phyloP scores from a whole-genome alignment of 2,888 invertebrate species.

The Odontomyia ornata region DNA sequence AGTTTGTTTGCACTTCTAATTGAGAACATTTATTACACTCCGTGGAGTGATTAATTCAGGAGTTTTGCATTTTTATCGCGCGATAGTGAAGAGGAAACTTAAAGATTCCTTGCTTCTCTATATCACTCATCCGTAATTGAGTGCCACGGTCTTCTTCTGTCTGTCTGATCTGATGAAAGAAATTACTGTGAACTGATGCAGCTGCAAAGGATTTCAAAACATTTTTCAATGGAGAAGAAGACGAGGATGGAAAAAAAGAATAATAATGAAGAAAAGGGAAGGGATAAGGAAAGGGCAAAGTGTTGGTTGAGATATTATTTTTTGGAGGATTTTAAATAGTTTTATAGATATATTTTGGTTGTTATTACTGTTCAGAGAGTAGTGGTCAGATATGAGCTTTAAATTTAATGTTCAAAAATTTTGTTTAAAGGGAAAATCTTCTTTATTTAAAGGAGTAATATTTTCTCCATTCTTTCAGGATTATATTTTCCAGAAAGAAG shows the following conservation, averaged over 20 bases:
- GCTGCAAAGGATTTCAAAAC: constrained; percentile 30
- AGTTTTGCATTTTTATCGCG: constrained; percentile 36
- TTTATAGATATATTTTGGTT: neutral
- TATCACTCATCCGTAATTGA: neutral
- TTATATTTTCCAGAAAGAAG: no score
- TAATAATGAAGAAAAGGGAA: neutral
- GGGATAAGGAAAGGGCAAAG: neutral
- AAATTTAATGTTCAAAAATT: no score
- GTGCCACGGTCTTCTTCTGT: neutral
- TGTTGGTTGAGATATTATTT: no score
- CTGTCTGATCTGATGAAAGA: neutral
- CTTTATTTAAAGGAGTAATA: no score
- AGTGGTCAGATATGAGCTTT: no score
- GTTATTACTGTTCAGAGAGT: constrained; percentile 5
- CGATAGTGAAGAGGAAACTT: constrained; percentile 11
- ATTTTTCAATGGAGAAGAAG: constrained; percentile 11
- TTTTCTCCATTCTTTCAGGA: no score
- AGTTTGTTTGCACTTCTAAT: constrained; percentile 40
- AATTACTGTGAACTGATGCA: constrained; percentile 27
- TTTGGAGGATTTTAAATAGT: neutral
- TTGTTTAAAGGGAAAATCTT: no score
- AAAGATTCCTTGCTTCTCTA: constrained; percentile 5
- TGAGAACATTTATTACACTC: constrained; percentile 44
- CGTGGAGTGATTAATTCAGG: constrained; percentile 41
- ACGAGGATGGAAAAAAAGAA: neutral